A percentile compares a stretch with the other conserved stretches of the same genome.
These are phyloP conservation scores for Alcis repandata DNA, from an alignment of 2,888 invertebrate species.

Conservation along the genomic window DNA sequence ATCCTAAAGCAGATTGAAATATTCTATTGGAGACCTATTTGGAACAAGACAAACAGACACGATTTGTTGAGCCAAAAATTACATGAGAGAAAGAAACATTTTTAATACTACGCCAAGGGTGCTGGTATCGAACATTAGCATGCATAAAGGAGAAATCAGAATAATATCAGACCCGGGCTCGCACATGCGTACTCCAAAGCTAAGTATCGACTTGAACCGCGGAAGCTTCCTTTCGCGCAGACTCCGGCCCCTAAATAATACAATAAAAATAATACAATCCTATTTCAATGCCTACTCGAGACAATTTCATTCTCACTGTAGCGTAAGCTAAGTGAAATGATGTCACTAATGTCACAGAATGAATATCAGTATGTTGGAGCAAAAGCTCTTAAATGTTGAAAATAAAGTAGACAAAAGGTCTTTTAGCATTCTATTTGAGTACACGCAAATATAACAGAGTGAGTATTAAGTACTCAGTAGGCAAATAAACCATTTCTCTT, in stretches of 20 bases:
- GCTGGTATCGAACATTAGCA: conserved; percentile 76
- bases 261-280: conserved; percentile 81
- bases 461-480: too few relatives aligned
- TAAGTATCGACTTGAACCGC: conserved; percentile 71
- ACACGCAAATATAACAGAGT: too few relatives aligned
- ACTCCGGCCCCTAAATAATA: conserved; percentile 77
- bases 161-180: conserved; percentile 71
- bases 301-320: conserved; percentile 21
- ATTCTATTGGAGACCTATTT: neutral
- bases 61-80: neutral
- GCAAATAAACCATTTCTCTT: too few relatives aligned
- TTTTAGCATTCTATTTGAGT: too few relatives aligned
- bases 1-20: too few relatives aligned
- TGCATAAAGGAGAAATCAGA: conserved; percentile 82
- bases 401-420: neutral
- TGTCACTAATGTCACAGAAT: conserved; percentile 16
- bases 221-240: conserved; percentile 64
- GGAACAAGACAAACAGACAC: neutral
- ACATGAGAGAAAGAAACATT: neutral
- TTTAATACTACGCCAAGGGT: conserved; percentile 32
- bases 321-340: conserved; percentile 20
- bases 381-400: neutral
- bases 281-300: conserved; percentile 66
- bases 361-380: neutral
- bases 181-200: conserved; percentile 76